phyloP scores from a whole-genome alignment of 2,888 invertebrate genomes.

The Polia nebulosa region DNA sequence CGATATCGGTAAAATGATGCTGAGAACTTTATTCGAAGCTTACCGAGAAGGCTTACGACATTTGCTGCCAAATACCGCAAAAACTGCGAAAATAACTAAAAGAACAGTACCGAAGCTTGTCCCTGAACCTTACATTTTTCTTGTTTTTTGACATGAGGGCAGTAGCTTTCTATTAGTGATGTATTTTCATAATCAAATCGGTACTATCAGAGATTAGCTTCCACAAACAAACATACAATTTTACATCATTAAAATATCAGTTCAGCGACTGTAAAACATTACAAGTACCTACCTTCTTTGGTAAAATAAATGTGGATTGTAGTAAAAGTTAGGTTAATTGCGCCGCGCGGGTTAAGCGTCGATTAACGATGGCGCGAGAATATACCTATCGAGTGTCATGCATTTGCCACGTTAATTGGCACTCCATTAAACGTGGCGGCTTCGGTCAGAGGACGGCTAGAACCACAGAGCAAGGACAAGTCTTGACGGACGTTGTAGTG shows the following conservation, averaged over 20 bases:
- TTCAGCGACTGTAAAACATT: slow-evolving; percentile 10
- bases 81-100: no score
- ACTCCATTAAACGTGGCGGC: slow-evolving; percentile 51
- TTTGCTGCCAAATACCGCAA: no score
- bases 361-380: slow-evolving; percentile 34
- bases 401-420: slow-evolving; percentile 57
- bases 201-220: background rate
- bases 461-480: background rate
- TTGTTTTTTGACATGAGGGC: no score
- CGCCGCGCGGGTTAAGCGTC: slow-evolving; percentile 28
- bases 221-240: no score
- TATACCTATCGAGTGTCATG: slow-evolving; percentile 58
- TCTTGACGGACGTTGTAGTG: background rate
- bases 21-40: no score
- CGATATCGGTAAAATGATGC: no score
- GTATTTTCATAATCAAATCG: no score
- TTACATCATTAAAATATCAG: no score
- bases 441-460: slow-evolving; percentile 6
- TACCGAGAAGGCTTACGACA: no score
- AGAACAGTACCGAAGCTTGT: no score
- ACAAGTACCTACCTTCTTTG: no score
- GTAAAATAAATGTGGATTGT: slow-evolving; percentile 35
- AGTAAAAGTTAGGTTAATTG: slow-evolving; percentile 40
- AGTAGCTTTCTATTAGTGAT: background rate
- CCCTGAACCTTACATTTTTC: no score